Evolutionary conservation across 1,140 invertebrate species (phyloP), one percentile per base, ranked within the genome.

Genomic region (Argopecten irradians): DNA sequence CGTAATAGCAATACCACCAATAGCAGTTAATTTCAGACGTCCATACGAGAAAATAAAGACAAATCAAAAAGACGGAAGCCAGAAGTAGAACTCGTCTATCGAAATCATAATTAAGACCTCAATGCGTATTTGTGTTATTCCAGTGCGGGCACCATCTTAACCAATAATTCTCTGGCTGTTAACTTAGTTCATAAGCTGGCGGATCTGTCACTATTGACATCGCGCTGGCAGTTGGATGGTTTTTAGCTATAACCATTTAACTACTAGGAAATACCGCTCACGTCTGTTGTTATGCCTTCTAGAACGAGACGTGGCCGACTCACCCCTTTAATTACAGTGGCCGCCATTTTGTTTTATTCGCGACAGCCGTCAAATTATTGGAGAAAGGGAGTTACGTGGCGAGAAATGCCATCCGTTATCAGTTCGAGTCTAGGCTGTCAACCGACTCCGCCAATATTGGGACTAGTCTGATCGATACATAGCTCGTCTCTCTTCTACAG

Each of bases 1-100:
- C 8, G 22, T 71, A 71, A 71, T n/a, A 8, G 5, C n/a, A 5
- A 71, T 8, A 28, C 16, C 11, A 8, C 36, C 36, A 39, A 28
- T 5, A 71, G 22, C 55, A 71, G 55, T 71, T 71, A 71, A 71
- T 71, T 71, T 71, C 55, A 71, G 55, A 71, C 55, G 55, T 71
- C 55, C 55, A 28, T n/a, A 1, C 14, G n/a, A n/a, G 13, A n/a
- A 71, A 71, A 71, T 71, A 71, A 71, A 28, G n/a, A 71, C 55
- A 71, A 71, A 71, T 71, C 55, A 71, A 71, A 71, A 71, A 28
- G n/a, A 71, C 22, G 36, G n/a, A n/a, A n/a, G 55, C 8, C 55
- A 28, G 22, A 28, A 71, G 16, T n/a, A 71, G 55, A 19, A 46
- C 13, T 2, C 9, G 55, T 71, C 55, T 16, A 71, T 71, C 55